Conservation (phyloP, 1,140 invertebrate species). For the Rhopalosiphum maidis region DNA sequence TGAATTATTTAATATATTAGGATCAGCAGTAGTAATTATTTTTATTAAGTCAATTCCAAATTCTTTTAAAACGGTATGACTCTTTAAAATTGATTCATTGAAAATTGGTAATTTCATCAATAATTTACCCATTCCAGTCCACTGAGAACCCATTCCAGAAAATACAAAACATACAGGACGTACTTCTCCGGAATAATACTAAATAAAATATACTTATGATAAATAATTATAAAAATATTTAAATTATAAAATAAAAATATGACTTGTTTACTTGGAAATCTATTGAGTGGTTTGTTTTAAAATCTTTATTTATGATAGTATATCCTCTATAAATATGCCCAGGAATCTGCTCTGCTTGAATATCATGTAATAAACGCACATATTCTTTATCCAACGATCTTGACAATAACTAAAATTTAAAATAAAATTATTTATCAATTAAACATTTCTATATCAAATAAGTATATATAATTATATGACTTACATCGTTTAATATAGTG, state of each 20-base stretch:
- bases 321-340: conserved; percentile 66
- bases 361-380: conserved; percentile 61
- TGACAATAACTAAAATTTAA: conserved; percentile 59
- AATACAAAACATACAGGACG: conserved; percentile 87
- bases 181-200: conserved; percentile 69
- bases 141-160: conserved; percentile 90
- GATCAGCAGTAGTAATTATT: conserved; percentile 78
- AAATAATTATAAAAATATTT: not conserved
- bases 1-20: conserved; percentile 79
- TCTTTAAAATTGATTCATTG: conserved; percentile 75
- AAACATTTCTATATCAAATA: not conserved
- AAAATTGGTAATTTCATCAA: conserved; percentile 77
- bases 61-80: conserved; percentile 73
- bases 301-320: conserved; percentile 62
- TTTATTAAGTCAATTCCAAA: conserved; percentile 80
- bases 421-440: not conserved
- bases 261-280: conserved; percentile 6
- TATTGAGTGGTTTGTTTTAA: not conserved
- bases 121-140: conserved; percentile 80
- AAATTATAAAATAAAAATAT: not conserved
- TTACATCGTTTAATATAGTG: conserved; percentile 71
- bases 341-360: conserved; percentile 62
- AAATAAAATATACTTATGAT: conserved; percentile 61
- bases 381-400: conserved; percentile 62
- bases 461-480: conserved; percentile 42